These are phyloP conservation scores for Cryptoblepharus egeriae DNA, from an alignment of 2,797 vertebrate species.

Conservation along the genomic window DNA sequence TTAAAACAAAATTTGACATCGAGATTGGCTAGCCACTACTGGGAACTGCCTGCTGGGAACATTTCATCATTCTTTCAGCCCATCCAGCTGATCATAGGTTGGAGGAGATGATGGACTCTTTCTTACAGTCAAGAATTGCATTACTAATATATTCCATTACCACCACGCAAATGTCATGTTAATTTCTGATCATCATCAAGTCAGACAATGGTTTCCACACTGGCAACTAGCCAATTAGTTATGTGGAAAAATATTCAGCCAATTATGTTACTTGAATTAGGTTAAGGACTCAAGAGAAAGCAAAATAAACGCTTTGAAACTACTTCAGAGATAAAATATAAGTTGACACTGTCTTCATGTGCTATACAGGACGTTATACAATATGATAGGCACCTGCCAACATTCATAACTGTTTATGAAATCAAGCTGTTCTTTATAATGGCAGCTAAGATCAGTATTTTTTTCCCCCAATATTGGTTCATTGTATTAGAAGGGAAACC, in stretches of 20 bases:
- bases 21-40: constrained; percentile 79
- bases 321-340: constrained; percentile 80
- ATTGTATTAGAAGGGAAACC: constrained; percentile 82
- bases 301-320: constrained; percentile 79
- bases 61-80: constrained; percentile 82
- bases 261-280: constrained; percentile 82
- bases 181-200: constrained; percentile 91
- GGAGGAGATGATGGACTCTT: constrained; percentile 81
- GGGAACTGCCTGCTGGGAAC: constrained; percentile 80
- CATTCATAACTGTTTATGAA: constrained; percentile 84
- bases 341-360: constrained; percentile 79
- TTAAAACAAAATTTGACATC: constrained; percentile 86
- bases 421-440: constrained; percentile 79
- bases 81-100: constrained; percentile 77
- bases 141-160: constrained; percentile 95
- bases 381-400: constrained; percentile 85
- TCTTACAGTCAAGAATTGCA: constrained; percentile 88
- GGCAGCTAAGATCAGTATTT: constrained; percentile 80
- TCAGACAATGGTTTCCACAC: constrained; percentile 84
- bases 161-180: constrained; percentile 93
- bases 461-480: constrained; percentile 81
- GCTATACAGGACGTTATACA: constrained; percentile 76
- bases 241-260: constrained; percentile 85
- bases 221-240: constrained; percentile 86
- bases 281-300: constrained; percentile 79